Conservation (phyloP, 2,113 vertebrate species). For the Rhinolophus sinicus region DNA sequence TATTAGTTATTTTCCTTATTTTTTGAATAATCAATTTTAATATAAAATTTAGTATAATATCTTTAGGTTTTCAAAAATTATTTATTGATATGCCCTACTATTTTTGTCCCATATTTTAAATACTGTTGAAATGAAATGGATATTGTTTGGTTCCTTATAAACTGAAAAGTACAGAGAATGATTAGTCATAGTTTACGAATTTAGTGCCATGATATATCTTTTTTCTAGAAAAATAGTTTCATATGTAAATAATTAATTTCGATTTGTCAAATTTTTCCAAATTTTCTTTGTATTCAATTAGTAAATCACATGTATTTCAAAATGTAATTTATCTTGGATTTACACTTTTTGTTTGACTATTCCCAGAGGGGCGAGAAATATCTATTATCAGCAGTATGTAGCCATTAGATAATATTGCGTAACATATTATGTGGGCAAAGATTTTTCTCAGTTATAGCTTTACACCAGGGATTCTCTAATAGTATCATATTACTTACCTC, state of each 20-base stretch:
- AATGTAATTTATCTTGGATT: background rate
- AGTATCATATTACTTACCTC: constrained; percentile 40
- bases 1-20: background rate
- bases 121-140: background rate
- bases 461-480: constrained; percentile 20
- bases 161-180: background rate
- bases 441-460: constrained; percentile 51
- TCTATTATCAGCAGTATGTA: constrained; percentile 2
- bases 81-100: background rate
- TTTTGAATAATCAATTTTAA: background rate
- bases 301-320: background rate
- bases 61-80: background rate
- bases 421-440: constrained; percentile 21
- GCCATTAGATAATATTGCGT: constrained; percentile 36
- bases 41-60: background rate
- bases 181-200: background rate
- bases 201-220: background rate
- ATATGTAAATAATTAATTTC: background rate
- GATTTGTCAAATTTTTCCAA: background rate
- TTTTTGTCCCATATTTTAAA: background rate
- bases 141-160: background rate
- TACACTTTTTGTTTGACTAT: constrained; percentile 13
- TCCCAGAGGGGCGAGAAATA: constrained; percentile 45
- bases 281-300: constrained; percentile 3
- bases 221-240: background rate